Base-by-base conservation (phyloP, 2,113 vertebrate genomes). In the Gobiocypris rarus region DNA sequence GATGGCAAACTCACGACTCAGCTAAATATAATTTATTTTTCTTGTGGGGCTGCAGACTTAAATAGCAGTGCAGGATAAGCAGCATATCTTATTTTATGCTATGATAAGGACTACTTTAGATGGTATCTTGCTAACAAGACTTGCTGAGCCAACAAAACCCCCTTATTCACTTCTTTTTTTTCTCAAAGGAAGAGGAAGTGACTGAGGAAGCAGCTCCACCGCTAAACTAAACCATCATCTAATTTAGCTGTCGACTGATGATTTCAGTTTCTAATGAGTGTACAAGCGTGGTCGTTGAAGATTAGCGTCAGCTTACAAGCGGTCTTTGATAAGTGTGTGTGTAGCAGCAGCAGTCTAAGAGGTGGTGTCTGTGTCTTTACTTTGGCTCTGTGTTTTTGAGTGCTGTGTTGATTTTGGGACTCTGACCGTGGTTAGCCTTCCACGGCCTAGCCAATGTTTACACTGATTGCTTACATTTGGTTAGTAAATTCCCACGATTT, bases 331-430 rank as follows among this genome's bases (percentile, higher is more conserved):
- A 48, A 80, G 45, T 83, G 52, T 83, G 58, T 75, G 63, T 73
- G 77, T 8, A 34, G 22, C 52, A 34, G 74, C 69, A 31, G 14
- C 24, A 19, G 69, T 67, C 11, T 81, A 59, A 77, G 38, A 83
- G 85, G 59, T 58, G 83, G 54, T 59, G 48, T 75, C 26, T 59
- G 50, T 67, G 56, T 84, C 77, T 88, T 86, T 82, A 84, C 82
- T 34, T 83, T 88, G 79, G 84, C 86, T 48, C 43, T 3, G 14
- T 6, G 73, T 28, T 31, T 83, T 83, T 58, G 79, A 87, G 58
- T 76, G 75, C 56, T 69, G 43, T 91, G 84, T 86, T 89, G 79
- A 78, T 63, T 83, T 87, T 88, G 79, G 83, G 76, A 83, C 50
- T 61, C 38, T 81, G 78, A 86, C 82, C 75, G 73, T 67, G 24